Evolutionary conservation across 2,888 invertebrate genomes (phyloP).

Genomic region (Flabesymbios commensalis): DNA sequence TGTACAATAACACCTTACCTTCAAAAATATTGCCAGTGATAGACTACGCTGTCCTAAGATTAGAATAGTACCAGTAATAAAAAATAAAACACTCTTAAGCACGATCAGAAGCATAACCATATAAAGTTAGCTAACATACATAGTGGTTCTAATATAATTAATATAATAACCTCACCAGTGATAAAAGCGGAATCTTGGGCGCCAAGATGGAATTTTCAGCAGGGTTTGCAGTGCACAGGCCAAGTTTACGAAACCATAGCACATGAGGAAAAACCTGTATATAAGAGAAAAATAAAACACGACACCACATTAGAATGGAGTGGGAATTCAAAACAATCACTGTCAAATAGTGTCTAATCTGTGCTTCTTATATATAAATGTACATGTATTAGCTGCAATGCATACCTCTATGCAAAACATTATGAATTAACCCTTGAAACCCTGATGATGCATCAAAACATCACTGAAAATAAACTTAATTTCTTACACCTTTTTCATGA

Average conservation of each 20-base stretch:
- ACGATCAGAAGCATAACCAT: too few species aligned
- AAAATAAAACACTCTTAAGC: too few species aligned
- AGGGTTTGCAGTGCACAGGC: conserved; percentile 98
- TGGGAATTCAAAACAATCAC: neutral
- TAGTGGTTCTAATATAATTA: too few species aligned
- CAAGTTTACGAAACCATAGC: conserved; percentile 98
- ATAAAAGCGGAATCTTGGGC: conserved; percentile 96
- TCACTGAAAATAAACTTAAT: too few species aligned
- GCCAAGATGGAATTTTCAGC: conserved; percentile 90
- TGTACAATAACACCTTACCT: too few species aligned
- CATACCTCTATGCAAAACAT: neutral
- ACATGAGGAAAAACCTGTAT: conserved; percentile 92
- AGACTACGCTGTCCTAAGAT: too few species aligned
- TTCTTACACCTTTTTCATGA: too few species aligned
- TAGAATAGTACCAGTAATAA: too few species aligned
- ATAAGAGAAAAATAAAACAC: neutral
- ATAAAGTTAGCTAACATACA: too few species aligned
- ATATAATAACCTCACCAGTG: conserved; percentile 89
- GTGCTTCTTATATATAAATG: neutral
- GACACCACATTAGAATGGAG: neutral
- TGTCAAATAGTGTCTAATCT: neutral
- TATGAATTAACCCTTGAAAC: too few species aligned
- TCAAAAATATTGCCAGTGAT: too few species aligned
- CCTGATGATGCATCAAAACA: too few species aligned
- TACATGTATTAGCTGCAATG: neutral